Conservation (phyloP, 2,797 vertebrate genomes). For the Scomberomorus guttatus region DNA sequence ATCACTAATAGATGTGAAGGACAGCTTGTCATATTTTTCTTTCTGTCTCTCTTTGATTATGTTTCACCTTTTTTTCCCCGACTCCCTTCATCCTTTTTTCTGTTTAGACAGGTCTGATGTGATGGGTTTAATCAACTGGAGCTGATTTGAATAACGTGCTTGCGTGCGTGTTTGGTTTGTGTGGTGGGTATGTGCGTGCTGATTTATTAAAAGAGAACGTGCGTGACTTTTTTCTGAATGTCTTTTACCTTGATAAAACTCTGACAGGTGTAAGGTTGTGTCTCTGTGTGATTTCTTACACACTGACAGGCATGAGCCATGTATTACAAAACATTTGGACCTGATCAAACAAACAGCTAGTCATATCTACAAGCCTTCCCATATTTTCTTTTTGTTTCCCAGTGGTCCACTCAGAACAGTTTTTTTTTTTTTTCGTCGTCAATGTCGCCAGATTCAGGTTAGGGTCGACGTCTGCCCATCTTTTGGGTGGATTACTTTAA, state of each 20-base stretch:
- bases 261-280: neutral
- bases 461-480: no score
- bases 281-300: neutral
- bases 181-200: neutral
- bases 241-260: neutral
- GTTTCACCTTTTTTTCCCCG: constrained; percentile 17
- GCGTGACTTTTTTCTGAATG: neutral
- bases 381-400: no score
- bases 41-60: constrained; percentile 42
- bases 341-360: no score
- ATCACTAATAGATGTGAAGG: constrained; percentile 46
- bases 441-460: no score
- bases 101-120: constrained; percentile 49
- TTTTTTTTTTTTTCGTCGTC: no score
- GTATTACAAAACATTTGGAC: no score
- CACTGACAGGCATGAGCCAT: neutral
- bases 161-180: neutral
- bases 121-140: constrained; percentile 51
- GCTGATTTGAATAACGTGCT: constrained; percentile 25
- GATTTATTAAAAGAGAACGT: neutral
- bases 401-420: no score
- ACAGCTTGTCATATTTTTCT: constrained; percentile 50
- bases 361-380: no score
- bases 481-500: no score
- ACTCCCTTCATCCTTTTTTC: constrained; percentile 23